Evolutionary conservation across 92 coral and sea anemone species (phyloP), one percentile per base, ranked within the genome.

Genomic region (Phenganax stokvisi): DNA sequence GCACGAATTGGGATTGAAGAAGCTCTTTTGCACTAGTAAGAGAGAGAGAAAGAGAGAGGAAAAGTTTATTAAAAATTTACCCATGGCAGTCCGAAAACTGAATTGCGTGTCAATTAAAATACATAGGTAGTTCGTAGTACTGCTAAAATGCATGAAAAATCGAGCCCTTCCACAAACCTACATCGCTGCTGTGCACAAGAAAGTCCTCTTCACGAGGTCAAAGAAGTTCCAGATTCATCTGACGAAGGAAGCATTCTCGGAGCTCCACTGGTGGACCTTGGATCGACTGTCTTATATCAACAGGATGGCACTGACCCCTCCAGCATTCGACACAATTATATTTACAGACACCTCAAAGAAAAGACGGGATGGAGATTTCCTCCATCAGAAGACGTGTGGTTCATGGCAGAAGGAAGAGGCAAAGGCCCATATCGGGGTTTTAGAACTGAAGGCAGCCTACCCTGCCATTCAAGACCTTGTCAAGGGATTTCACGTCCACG

Each of bases 1-100:
- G 87, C 86, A 3, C 72, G 67, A 53, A 85, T 80, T 17, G 91
- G 86, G 0, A 68, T 81, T 54, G 65, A 81, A 81, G 86, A 83
- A 60, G 81, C 86, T 8, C 81, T 81, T 6, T 51, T 75, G 54
- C 53, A 74, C 52, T 75, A 82, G 25, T 20, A 20, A 20, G 25
- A 20, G 25, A 20, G 25, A 20, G 25, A 20, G 25, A 20, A 20
- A 20, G 25, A 20, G 25, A 20, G 25, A 20, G 25, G 25, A 20
- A 20, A 20, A 20, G 25, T 20, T 20, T 20, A 20, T 20, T 20
- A 20, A 20, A 20, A 20, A 20, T 20, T 20, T 0, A 20, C 25
- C 25, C 25, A 20, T 20, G 25, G 25, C 25, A 20, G 25, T 20
- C 25, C 25, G 25, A 20, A 20, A 20, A 20, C 25, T 20, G 25